Evolutionary conservation across 2,113 vertebrate genomes (phyloP).

Genomic region (Myrmecophaga tridactyla): DNA sequence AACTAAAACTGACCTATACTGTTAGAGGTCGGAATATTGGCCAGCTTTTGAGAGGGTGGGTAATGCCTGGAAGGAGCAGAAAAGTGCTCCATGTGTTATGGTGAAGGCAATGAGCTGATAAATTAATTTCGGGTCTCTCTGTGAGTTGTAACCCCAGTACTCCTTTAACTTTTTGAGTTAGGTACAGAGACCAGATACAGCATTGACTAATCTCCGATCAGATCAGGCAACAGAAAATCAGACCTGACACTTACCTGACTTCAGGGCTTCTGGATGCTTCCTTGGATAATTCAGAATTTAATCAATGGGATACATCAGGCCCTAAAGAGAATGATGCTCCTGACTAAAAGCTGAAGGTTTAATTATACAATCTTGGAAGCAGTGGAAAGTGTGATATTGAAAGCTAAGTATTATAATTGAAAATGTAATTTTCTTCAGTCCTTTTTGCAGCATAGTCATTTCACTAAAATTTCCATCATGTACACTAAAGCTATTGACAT

Average conservation of each 20-base stretch:
- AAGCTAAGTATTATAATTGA: slow-evolving; percentile 35
- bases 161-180: background rate
- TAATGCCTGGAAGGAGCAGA: background rate
- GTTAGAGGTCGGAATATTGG: background rate
- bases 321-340: background rate
- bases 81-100: no score
- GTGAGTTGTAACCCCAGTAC: background rate
- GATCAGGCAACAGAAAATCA: background rate
- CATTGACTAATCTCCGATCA: background rate
- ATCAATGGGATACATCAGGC: background rate
- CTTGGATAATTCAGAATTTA: background rate
- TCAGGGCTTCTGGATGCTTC: background rate
- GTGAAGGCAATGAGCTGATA: background rate
- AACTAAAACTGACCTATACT: background rate
- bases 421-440: slow-evolving; percentile 17
- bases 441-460: slow-evolving; percentile 24
- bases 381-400: background rate
- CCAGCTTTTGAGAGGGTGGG: background rate
- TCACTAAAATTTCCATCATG: slow-evolving; percentile 2
- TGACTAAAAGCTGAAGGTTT: slow-evolving; percentile 6
- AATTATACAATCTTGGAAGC: background rate
- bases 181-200: background rate
- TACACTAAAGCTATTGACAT: background rate
- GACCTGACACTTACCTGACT: background rate
- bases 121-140: background rate